Percentiles rank a stretch among this genome's conserved stretches.
Evolutionary conservation across 1,140 invertebrate species (phyloP).

Genomic region (Hypothenemus hampei): DNA sequence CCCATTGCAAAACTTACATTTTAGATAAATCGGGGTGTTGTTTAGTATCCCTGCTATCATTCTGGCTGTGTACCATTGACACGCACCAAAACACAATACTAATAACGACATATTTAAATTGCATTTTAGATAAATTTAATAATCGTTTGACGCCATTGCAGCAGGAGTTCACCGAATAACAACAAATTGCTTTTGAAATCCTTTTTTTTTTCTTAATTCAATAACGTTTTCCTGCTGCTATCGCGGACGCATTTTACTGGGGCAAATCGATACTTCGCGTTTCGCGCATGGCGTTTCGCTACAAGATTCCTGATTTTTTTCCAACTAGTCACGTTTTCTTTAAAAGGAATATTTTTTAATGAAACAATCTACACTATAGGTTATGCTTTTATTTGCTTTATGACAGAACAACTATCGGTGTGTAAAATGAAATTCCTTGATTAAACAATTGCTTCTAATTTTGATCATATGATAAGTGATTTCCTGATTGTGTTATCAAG

Average conservation of each 20-base stretch:
- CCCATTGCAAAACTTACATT: conserved; percentile 29
- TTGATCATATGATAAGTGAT: background rate
- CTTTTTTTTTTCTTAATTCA: too few relatives aligned
- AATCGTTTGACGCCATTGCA: background rate
- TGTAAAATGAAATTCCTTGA: background rate
- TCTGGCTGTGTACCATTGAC: conserved; percentile 14
- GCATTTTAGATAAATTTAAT: conserved; percentile 4
- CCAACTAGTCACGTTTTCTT: background rate
- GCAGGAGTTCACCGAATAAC: background rate
- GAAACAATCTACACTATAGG: background rate
- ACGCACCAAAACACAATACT: conserved; percentile 29
- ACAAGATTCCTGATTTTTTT: background rate
- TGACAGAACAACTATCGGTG: background rate
- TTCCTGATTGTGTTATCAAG: background rate
- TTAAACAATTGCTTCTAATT: background rate
- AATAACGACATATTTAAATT: conserved; percentile 13
- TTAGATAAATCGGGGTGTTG: conserved; percentile 37
- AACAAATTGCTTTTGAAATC: background rate
- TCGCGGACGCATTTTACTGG: conserved; percentile 1
- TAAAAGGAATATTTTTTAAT: background rate
- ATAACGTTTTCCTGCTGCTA: background rate
- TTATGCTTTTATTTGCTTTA: background rate
- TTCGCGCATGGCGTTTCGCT: background rate
- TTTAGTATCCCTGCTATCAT: conserved; percentile 31
- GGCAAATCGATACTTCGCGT: conserved; percentile 10